A percentile compares a stretch with the other conserved stretches of the same genome.
These are phyloP conservation scores for Cygnus olor DNA, from an alignment of 2,797 vertebrate genomes.

Conservation along the genomic window DNA sequence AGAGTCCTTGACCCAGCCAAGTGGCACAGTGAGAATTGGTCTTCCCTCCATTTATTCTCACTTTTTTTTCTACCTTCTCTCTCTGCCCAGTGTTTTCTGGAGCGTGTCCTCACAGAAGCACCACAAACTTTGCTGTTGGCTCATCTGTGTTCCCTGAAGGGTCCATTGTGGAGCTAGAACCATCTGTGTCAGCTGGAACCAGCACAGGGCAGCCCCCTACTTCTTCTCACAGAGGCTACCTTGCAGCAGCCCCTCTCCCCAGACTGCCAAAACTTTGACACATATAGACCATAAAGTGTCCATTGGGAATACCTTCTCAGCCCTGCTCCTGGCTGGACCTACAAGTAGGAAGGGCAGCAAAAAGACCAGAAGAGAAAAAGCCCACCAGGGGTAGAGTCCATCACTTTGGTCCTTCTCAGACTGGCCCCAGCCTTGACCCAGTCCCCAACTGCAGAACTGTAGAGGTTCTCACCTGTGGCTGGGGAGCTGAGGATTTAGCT, in stretches of 20 bases:
- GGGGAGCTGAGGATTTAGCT: background rate
- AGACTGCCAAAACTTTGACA: background rate
- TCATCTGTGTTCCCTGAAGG: background rate
- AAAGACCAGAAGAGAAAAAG: background rate
- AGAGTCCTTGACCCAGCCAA: background rate
- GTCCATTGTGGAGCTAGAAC: background rate
- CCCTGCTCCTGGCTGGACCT: background rate
- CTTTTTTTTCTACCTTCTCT: background rate
- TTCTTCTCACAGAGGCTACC: background rate
- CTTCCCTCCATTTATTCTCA: background rate
- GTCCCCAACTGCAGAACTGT: background rate
- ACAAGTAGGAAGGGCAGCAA: rapidly evolving
- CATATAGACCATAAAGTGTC: background rate
- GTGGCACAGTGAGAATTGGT: too few relatives aligned
- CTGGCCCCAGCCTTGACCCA: background rate
- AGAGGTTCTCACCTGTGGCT: background rate
- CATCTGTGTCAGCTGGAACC: too few relatives aligned
- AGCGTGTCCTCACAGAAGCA: background rate
- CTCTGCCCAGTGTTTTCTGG: background rate
- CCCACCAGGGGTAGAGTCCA: rapidly evolving
- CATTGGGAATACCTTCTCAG: background rate
- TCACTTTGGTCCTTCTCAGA: background rate
- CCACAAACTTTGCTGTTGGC: background rate
- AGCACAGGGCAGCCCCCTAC: background rate
- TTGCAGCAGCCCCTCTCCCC: background rate